Percentiles rank a stretch among this genome's conserved stretches.
Evolutionary conservation across 2,797 vertebrate species (phyloP).

Genomic region (Taenioides sp.): DNA sequence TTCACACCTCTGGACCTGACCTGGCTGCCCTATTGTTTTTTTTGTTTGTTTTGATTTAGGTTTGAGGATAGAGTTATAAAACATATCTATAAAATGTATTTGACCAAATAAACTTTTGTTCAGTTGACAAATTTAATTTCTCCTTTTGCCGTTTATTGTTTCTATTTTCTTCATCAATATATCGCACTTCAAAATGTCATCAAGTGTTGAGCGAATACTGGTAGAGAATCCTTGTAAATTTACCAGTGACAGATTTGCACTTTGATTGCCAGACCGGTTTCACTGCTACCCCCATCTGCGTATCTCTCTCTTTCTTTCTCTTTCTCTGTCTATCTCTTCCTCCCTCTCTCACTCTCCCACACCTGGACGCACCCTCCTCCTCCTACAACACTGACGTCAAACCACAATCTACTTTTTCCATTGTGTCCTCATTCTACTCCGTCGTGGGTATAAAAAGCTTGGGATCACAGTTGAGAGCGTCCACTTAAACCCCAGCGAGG

Average conservation of each 20-base stretch:
- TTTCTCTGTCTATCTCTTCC: not conserved
- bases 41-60: too few species aligned
- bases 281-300: slow-evolving; percentile 30
- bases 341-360: slow-evolving; percentile 38
- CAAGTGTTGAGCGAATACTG: slow-evolving; percentile 14
- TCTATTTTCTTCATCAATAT: too few species aligned
- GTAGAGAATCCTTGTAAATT: slow-evolving; percentile 43
- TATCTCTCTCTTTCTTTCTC: not conserved
- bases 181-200: too few species aligned
- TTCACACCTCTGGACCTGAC: too few species aligned
- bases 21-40: too few species aligned
- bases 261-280: slow-evolving; percentile 15
- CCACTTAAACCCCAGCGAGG: slow-evolving; percentile 39
- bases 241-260: slow-evolving; percentile 64
- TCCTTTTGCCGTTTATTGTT: too few species aligned
- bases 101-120: too few species aligned
- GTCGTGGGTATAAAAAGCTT: slow-evolving; percentile 44
- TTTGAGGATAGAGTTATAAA: too few species aligned
- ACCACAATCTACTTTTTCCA: not conserved
- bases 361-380: slow-evolving; percentile 36
- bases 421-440: slow-evolving; percentile 3
- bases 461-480: slow-evolving; percentile 45
- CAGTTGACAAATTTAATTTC: too few species aligned
- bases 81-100: too few species aligned
- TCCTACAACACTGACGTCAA: not conserved